Base-by-base conservation (phyloP, 2,113 vertebrate species). In the Siniperca knerii region DNA sequence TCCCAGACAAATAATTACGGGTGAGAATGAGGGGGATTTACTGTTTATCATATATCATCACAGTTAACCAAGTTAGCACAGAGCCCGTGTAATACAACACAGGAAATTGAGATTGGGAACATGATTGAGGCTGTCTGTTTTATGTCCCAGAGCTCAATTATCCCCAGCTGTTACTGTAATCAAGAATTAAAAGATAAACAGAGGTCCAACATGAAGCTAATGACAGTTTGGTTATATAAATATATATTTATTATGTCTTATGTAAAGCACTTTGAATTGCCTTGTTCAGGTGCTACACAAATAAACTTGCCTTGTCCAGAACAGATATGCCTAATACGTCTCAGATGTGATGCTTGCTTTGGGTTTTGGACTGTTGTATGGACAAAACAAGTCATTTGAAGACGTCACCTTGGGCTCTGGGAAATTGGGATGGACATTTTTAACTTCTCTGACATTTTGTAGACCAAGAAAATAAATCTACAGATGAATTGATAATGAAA, bases 41-140 rank as follows among this genome's bases (percentile, higher is more conserved):
- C 21, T 25, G 68, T 29, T 52, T 20, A 18, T 64, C 11, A 2
- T 33, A 25, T 15, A 9, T 62, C 68, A 77, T 77, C 58, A 25
- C 4, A n/a, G n/a, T 50, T 48, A 37, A 58, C 25, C 21, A 29
- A 4, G 40, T 33, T 54, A 33, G 37, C 40, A 35, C 46, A 33
- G n/a, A 67, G 42, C 40, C 29, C 4, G 0, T 52, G 35, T 60
- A 44, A 62, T 54, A 29, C 2, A 52, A 52, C 13, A 67, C 72
- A 82, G 80, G 80, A 82, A 60, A 75, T 46, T 77, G 48, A 68
- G 54, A 74, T 4, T 2, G 61, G n/a, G 37, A 33, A 48, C 54
- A 46, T 2, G 55, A 46, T 37, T 25, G 46, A 44, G 20, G 13
- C 69, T 23, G 69, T 48, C 12, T 48, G 40, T 5, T n/a, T 57